Evolutionary conservation across 1,140 invertebrate species (phyloP).

Genomic region (Zaprionus vittiger): DNA sequence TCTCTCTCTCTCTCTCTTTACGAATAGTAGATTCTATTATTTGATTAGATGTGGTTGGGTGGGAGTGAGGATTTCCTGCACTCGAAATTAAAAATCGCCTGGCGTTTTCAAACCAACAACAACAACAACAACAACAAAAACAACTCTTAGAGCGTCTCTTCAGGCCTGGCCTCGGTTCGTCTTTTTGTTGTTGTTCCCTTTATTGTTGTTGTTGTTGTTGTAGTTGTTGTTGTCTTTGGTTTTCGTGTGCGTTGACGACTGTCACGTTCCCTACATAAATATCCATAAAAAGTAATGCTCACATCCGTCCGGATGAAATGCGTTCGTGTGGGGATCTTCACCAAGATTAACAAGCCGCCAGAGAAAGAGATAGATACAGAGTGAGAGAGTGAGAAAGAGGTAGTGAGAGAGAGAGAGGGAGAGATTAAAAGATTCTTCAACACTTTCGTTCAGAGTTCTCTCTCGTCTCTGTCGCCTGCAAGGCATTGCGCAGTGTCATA

Average conservation of each 20-base stretch:
- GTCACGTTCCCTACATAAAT: constrained; percentile 78
- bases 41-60: constrained; percentile 19
- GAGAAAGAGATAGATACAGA: constrained; percentile 30
- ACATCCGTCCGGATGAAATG: constrained; percentile 77
- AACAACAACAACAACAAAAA: constrained; percentile 4
- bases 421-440: constrained; percentile 47
- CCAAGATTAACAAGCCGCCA: constrained; percentile 30
- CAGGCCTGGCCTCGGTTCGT: constrained; percentile 14
- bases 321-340: constrained; percentile 48
- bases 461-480: constrained; percentile 40
- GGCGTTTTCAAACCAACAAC: constrained; percentile 25
- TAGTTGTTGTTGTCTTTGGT: constrained; percentile 18
- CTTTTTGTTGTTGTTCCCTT: constrained; percentile 16
- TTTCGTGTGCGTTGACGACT: constrained; percentile 42
- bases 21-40: constrained; percentile 3
- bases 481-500: constrained; percentile 55
- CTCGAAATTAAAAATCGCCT: constrained; percentile 47
- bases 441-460: constrained; percentile 52
- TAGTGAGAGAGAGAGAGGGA: not conserved
- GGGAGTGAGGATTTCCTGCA: constrained; percentile 45
- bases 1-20: not conserved
- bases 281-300: constrained; percentile 80
- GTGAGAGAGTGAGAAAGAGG: too few relatives aligned
- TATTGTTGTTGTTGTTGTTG: constrained; percentile 3
- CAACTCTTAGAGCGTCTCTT: constrained; percentile 25